phyloP scores from a whole-genome alignment of 2,797 vertebrate genomes.

The Rhabdomys pumilio region DNA sequence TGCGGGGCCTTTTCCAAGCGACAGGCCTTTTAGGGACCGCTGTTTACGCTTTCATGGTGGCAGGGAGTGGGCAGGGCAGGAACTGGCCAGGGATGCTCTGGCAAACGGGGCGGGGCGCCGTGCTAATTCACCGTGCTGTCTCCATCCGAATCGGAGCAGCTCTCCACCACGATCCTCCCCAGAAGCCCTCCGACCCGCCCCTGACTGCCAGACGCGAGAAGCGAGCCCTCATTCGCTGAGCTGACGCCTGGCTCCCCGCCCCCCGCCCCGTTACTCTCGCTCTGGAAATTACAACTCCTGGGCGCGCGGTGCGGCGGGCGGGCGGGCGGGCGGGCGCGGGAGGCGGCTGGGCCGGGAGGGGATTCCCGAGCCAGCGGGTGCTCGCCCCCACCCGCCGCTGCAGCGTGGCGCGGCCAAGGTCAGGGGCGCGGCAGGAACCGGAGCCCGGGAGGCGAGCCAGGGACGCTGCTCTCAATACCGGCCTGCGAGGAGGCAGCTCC shows the following conservation, averaged over 20 bases:
- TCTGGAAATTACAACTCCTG: constrained; percentile 80
- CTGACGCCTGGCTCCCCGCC: constrained; percentile 70
- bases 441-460: not conserved
- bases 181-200: constrained; percentile 80
- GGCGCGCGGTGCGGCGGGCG: not conserved
- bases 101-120: constrained; percentile 53
- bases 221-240: constrained; percentile 86
- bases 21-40: constrained; percentile 17
- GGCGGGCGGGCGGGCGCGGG: constrained; percentile 38
- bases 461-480: not conserved
- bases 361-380: constrained; percentile 72
- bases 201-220: constrained; percentile 73
- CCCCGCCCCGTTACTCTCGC: constrained; percentile 77
- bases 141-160: constrained; percentile 72
- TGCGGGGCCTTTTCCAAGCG: constrained; percentile 1
- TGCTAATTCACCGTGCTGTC: constrained; percentile 36
- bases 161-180: constrained; percentile 64
- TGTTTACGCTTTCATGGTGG: not conserved
- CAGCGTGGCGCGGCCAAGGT: constrained; percentile 77
- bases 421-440: constrained; percentile 78
- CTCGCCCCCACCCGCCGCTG: constrained; percentile 52
- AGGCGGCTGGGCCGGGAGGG: constrained; percentile 63
- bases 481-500: not conserved
- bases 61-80: not conserved
- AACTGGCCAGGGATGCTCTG: not conserved